Evolutionary conservation across 1,140 invertebrate genomes (phyloP).

Genomic region (Bombus superbus): DNA sequence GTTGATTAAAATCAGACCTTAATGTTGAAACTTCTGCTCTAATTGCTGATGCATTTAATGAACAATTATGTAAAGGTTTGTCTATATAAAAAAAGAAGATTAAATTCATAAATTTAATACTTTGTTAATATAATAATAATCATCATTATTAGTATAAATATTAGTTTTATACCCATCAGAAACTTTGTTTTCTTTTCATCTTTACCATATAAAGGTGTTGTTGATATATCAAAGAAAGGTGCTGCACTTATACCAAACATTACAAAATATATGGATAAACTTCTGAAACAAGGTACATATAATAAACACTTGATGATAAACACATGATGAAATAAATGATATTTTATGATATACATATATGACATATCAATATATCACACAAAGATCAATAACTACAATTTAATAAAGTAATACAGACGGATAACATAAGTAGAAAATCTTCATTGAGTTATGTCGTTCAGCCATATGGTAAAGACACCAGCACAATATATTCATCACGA

Average conservation of each 20-base stretch:
- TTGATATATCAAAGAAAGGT: conserved; percentile 87
- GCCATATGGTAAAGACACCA: conserved; percentile 90
- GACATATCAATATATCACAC: conserved; percentile 19
- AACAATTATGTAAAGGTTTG: conserved; percentile 88
- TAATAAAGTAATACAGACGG: conserved; percentile 90
- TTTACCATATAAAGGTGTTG: conserved; percentile 78
- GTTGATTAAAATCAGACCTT: conserved; percentile 93
- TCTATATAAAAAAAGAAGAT: conserved; percentile 70
- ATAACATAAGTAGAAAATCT: conserved; percentile 92
- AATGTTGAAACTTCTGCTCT: conserved; percentile 93
- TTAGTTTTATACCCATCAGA: conserved; percentile 70
- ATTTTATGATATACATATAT: background rate
- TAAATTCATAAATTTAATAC: conserved; percentile 11
- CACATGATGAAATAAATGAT: background rate
- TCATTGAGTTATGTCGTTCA: conserved; percentile 87
- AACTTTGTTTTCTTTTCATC: conserved; percentile 79
- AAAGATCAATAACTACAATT: background rate
- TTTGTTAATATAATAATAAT: conserved; percentile 5
- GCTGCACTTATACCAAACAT: conserved; percentile 90
- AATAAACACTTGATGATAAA: conserved; percentile 31
- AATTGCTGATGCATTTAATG: conserved; percentile 87
- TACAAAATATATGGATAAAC: conserved; percentile 91
- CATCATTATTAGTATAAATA: background rate
- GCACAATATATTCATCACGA: conserved; percentile 82
- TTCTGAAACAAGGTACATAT: conserved; percentile 82